Base-by-base conservation (phyloP, 2,113 vertebrate genomes). In the Silurus asotus region DNA sequence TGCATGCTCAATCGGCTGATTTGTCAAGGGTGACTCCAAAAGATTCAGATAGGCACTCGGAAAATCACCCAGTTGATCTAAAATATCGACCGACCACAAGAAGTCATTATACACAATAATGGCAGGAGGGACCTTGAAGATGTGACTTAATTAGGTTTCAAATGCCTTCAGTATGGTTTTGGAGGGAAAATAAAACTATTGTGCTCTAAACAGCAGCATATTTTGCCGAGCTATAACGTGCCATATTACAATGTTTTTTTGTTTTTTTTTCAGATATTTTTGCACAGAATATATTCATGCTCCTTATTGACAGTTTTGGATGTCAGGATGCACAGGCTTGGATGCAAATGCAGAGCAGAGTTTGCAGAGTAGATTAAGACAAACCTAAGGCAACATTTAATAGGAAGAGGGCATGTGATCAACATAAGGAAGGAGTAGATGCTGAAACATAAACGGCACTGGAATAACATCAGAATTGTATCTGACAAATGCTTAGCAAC, bases 41-140 rank as follows among this genome's bases (percentile, higher is more conserved):
- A 94, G 94, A 94, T 94, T 95, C 94, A 94, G 93, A 95, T 95
- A 93, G 94, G 93, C 94, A 94, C 91, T 93, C 88, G 72, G 89
- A 93, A 94, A 95, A 95, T 95, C 94, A 94, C 92, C 93, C 92
- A 93, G 94, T 94, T 95, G 94, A 95, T 95, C 95, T 95, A 94
- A 95, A 95, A 94, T 95, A 95, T 95, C 93, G 95, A 95, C 92
- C 93, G 84, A 89, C 91, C 92, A 90, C 88, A 92, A 92, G 94
- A 95, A 94, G 93, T 95, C 94, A 94, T 95, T 95, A 95, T 93
- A 92, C 91, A 92, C 92, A 92, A 95, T 95, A 95, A 95, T 95
- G 93, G 93, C 88, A 92, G 93, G 88, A 89, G 88, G 91, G 93
- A 94, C 94, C 94, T 95, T 93, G 92, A 94, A 93, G 92, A 93